phyloP scores from a whole-genome alignment of 2,888 invertebrate genomes.

The Trypoxylon attenuatum region DNA sequence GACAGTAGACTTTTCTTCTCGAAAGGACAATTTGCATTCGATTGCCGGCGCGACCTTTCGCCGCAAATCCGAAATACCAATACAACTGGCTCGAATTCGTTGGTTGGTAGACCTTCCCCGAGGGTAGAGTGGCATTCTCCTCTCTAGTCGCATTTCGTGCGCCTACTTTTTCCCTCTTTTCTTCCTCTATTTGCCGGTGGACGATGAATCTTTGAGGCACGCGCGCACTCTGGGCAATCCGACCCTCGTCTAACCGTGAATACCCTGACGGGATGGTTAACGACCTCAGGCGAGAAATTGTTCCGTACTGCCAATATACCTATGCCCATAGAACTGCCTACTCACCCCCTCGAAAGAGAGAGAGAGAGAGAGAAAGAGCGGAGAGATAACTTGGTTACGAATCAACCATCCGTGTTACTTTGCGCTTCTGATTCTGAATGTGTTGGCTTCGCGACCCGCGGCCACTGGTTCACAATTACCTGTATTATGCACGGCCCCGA shows the following conservation, averaged over 20 bases:
- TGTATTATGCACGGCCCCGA: constrained; percentile 10
- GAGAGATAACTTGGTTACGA: constrained; percentile 26
- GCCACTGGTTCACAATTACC: constrained; percentile 10
- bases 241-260: constrained; percentile 25
- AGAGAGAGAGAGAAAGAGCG: no score
- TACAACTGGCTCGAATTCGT: constrained; percentile 21
- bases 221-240: constrained; percentile 32
- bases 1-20: no score
- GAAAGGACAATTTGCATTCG: constrained; percentile 30
- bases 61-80: constrained; percentile 3
- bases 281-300: constrained; percentile 42
- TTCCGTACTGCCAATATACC: constrained; percentile 39
- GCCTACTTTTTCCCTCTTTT: constrained; percentile 8
- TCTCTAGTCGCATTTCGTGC: background rate
- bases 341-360: no score
- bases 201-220: constrained; percentile 45
- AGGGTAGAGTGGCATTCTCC: background rate
- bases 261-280: constrained; percentile 37
- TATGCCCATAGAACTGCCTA: constrained; percentile 3
- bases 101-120: no score
- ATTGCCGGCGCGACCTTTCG: constrained; percentile 18
- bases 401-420: no score
- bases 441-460: no score
- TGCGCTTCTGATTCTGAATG: no score
- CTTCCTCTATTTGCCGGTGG: constrained; percentile 23